Conservation (phyloP, 2,888 invertebrate species). For the Lordiphosa andalusiaca region DNA sequence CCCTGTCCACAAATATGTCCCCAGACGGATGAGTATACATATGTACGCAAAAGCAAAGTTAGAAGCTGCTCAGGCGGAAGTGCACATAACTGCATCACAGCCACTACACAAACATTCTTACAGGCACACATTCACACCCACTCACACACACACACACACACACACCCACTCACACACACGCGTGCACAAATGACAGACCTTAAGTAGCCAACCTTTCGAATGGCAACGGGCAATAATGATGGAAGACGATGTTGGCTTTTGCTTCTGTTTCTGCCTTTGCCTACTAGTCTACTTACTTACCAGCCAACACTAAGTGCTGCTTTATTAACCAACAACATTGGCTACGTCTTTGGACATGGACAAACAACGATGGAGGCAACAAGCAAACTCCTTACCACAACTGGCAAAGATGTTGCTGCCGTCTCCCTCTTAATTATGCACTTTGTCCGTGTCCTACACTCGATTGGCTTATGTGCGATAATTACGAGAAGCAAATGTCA, state of each 20-base stretch:
- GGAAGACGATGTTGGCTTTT: constrained; percentile 18
- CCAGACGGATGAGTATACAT: constrained; percentile 38
- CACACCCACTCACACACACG: constrained; percentile 7
- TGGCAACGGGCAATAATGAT: constrained; percentile 28
- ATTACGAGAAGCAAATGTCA: constrained; percentile 44
- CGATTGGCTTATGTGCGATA: constrained; percentile 32
- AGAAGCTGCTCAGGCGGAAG: constrained; percentile 63
- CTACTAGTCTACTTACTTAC: constrained; percentile 1
- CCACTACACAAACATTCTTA: constrained; percentile 25
- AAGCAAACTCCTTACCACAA: constrained; percentile 10
- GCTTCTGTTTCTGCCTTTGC: constrained; percentile 23
- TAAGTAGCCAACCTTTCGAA: constrained; percentile 41
- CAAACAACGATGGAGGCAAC: constrained; percentile 28
- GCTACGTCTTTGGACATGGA: constrained; percentile 1
- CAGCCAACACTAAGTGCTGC: constrained; percentile 61
- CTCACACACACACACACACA: constrained; percentile 1
- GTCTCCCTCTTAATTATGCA: constrained; percentile 51
- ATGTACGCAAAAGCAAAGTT: constrained; percentile 65
- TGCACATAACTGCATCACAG: constrained; percentile 69
- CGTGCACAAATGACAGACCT: constrained; percentile 21
- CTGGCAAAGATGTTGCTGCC: constrained; percentile 15
- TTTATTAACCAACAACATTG: constrained; percentile 57
- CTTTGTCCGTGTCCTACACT: constrained; percentile 30
- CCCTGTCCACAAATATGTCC: constrained; percentile 12
- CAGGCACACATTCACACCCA: constrained; percentile 10